Percentiles rank a stretch among this genome's conserved stretches.
Evolutionary conservation across 2,888 invertebrate genomes (phyloP).

Genomic region (Stenichneumon culpator): DNA sequence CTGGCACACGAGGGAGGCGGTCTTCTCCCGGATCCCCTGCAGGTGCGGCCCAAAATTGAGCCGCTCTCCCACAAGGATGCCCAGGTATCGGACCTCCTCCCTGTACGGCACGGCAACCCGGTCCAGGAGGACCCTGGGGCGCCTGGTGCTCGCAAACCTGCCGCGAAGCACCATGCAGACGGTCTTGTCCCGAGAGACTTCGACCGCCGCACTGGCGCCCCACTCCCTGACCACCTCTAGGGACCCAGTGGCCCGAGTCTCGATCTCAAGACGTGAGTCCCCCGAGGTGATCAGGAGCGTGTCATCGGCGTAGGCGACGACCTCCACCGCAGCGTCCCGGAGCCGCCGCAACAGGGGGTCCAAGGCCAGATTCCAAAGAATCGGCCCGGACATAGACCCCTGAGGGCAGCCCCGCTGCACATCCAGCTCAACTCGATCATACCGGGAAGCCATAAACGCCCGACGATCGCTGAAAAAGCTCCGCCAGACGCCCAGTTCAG

Average conservation of each 20-base stretch:
- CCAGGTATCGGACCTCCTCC: too few species aligned
- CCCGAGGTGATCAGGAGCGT: too few species aligned
- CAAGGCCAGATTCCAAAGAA: constrained; percentile 23
- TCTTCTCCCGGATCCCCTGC: not conserved
- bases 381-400: constrained; percentile 15
- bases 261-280: too few species aligned
- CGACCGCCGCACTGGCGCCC: constrained; percentile 14
- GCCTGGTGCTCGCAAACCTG: not conserved
- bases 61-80: too few species aligned
- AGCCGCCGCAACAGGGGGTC: constrained; percentile 16
- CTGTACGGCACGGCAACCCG: too few species aligned
- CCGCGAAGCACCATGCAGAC: too few species aligned
- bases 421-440: not conserved
- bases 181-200: not conserved
- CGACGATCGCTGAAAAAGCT: not conserved
- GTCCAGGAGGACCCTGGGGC: not conserved
- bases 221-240: constrained; percentile 21
- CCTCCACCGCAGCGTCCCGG: not conserved
- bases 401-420: not conserved
- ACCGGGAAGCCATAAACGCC: not conserved
- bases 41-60: too few species aligned
- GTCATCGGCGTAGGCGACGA: too few species aligned
- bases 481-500: constrained; percentile 20
- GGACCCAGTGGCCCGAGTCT: constrained; percentile 6
- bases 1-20: constrained; percentile 30